Base-by-base conservation (phyloP, 2,888 invertebrate species). In the Agonum fuliginosum region DNA sequence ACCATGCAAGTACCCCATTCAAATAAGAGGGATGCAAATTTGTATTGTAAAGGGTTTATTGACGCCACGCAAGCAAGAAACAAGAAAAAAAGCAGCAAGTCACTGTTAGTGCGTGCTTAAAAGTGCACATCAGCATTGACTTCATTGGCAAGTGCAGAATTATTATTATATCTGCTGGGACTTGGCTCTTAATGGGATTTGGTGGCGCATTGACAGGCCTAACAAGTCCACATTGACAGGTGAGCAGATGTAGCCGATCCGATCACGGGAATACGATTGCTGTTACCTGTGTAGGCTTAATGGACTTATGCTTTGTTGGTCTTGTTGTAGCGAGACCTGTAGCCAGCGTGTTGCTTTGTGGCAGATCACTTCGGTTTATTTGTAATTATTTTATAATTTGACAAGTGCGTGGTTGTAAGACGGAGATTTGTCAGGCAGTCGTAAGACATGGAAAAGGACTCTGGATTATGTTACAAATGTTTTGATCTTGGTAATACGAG, bases 171-270 rank as follows among this genome's bases (percentile, higher is more conserved):
- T 34, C 62, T 58, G 74, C 74, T 75, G 62, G 48, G 65, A 58
- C n/a, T n/a, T n/a, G 77, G 30, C 22, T 41, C 70, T 77, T 77
- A 77, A 77, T 77, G 77, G 77, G 77, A 77, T 77, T 77, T 77
- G 69, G 77, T 54, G 58, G 75, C 34, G 58, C 69, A 70, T 70
- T 69, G 70, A 69, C 69, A 70, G 70, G 54, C 51, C 77, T 77
- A 77, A 77, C 77, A 77, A 77, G 77, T 70, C 70, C 70, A 70
- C 77, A 77, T 77, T 77, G 77, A 77, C 77, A 77, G 77, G 58
- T 70, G 70, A 69, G 34, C 24, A 30, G 54, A 34, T 73, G 62
- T 27, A 43, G 41, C 65, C 65, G 74, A 75, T 75, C 75, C 46
- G 75, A 75, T 67, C 75, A 67, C 65, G 67, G 67, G 75, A 75